These are phyloP conservation scores for Amblyornis subalaris DNA, from an alignment of 2,113 vertebrate species.

Conservation along the genomic window DNA sequence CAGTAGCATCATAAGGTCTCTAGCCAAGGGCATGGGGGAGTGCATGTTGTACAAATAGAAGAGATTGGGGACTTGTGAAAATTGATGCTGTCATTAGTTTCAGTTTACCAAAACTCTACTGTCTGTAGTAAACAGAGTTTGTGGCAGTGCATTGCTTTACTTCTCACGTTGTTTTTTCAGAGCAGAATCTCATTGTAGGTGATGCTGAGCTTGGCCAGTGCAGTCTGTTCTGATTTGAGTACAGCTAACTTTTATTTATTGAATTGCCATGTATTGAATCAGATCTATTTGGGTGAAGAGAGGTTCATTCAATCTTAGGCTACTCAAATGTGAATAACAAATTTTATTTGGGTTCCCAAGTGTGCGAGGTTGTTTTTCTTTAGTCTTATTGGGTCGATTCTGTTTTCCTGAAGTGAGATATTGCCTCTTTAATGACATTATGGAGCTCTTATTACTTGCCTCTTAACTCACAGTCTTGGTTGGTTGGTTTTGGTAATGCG, in stretches of 20 bases:
- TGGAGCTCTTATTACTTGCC: background rate
- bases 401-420: background rate
- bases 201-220: background rate
- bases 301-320: background rate
- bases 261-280: accelerated
- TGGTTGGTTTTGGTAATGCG: background rate
- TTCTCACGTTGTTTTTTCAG: background rate
- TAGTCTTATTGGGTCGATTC: background rate
- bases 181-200: background rate
- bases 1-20: background rate
- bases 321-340: background rate
- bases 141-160: background rate
- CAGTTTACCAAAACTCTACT: background rate
- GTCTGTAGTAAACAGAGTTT: background rate
- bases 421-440: background rate
- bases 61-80: background rate
- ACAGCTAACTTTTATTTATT: background rate
- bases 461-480: background rate
- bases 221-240: background rate
- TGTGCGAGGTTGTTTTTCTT: accelerated
- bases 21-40: background rate
- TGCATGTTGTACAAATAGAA: background rate
- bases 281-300: background rate
- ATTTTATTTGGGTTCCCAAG: background rate
- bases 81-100: background rate